Evolutionary conservation across 2,888 invertebrate genomes (phyloP).

Genomic region (Apotomis betuletana): DNA sequence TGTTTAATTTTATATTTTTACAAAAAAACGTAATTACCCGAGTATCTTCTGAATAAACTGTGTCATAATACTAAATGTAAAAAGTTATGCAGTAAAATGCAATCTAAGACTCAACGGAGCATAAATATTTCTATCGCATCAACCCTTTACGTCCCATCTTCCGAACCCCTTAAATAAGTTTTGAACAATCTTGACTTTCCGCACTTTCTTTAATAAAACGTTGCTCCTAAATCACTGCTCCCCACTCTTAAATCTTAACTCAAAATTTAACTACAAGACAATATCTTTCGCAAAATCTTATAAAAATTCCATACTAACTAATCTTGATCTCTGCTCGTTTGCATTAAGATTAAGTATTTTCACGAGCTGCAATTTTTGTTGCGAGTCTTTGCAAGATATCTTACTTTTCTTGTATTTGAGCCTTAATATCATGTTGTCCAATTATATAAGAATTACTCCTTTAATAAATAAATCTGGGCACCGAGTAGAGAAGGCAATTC

Average conservation of each 20-base stretch:
- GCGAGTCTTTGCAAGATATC: neutral
- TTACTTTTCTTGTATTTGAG: conserved; percentile 17
- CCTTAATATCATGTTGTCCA: conserved; percentile 46
- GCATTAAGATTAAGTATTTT: neutral
- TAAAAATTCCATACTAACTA: neutral
- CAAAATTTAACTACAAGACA: conserved; percentile 52
- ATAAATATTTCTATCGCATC: neutral
- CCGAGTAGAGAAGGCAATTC: conserved; percentile 21
- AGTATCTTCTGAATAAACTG: no score
- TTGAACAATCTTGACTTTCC: conserved; percentile 5
- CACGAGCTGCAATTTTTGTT: neutral
- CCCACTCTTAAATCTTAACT: conserved; percentile 46
- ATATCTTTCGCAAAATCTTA: conserved; percentile 4
- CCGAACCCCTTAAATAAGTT: conserved; percentile 13
- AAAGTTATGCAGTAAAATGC: no score
- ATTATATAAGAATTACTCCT: conserved; percentile 64
- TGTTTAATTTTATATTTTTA: no score
- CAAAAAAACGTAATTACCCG: no score
- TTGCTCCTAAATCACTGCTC: conserved; percentile 27
- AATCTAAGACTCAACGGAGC: no score
- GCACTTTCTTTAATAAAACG: conserved; percentile 25
- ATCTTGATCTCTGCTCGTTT: neutral
- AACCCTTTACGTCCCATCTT: conserved; percentile 1
- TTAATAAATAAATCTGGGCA: conserved; percentile 61
- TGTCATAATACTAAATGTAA: no score